These are phyloP conservation scores for Pelochelys cantorii DNA, from an alignment of 2,797 vertebrate genomes.

Conservation along the genomic window DNA sequence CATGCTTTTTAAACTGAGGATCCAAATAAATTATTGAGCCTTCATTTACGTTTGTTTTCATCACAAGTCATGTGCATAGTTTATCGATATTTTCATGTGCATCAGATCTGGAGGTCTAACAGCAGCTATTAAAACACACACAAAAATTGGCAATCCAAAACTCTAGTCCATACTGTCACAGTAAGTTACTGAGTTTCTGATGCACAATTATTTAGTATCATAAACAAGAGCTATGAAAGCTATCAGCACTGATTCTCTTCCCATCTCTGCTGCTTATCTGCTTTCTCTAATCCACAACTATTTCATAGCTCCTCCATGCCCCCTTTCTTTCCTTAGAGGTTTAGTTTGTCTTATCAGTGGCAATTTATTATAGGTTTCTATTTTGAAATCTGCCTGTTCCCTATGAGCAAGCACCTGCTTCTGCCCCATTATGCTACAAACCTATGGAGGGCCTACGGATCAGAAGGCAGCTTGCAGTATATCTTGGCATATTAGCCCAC, in stretches of 20 bases:
- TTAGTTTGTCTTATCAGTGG: not conserved
- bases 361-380: not conserved
- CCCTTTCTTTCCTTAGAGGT: not conserved
- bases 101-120: accelerated
- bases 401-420: not conserved
- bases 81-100: not conserved
- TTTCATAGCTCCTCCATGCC: not conserved
- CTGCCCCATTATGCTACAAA: accelerated
- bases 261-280: not conserved
- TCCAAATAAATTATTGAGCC: not conserved
- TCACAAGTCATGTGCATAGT: not conserved
- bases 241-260: not conserved
- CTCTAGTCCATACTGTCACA: not conserved
- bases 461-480: accelerated
- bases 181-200: not conserved
- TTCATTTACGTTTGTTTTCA: slow-evolving; percentile 1
- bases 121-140: not conserved
- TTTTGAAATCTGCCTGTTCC: not conserved
- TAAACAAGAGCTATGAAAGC: accelerated
- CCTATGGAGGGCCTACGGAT: accelerated
- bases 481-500: not conserved
- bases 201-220: not conserved
- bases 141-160: not conserved
- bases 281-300: accelerated
- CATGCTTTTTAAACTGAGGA: slow-evolving; percentile 4